Evolutionary conservation across 2,888 invertebrate species (phyloP).

Genomic region (Cheilosia vulpina): DNA sequence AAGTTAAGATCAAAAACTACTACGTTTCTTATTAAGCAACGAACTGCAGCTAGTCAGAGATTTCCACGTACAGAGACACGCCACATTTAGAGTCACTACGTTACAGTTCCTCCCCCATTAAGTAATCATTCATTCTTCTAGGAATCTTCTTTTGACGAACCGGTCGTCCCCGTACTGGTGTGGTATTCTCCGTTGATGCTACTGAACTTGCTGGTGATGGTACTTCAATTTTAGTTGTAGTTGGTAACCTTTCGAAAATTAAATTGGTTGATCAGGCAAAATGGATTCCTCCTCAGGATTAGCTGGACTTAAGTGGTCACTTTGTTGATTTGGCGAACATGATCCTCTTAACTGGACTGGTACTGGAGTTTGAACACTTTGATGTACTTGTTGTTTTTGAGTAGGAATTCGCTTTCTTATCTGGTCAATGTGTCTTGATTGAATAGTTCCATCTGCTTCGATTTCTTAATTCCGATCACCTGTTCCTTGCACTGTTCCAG

Average conservation of each 20-base stretch:
- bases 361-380: neutral
- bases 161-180: neutral
- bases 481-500: neutral
- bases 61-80: no score
- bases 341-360: neutral
- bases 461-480: neutral
- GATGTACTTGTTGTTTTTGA: neutral
- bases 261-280: neutral
- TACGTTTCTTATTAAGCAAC: no score
- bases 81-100: neutral
- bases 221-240: neutral
- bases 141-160: neutral
- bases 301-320: neutral
- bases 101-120: neutral
- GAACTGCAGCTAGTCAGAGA: no score
- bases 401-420: neutral
- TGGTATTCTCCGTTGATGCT: neutral
- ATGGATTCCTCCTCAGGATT: neutral
- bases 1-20: no score
- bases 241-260: neutral
- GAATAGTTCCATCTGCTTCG: neutral
- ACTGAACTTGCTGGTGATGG: neutral
- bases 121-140: neutral
- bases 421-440: slow-evolving; percentile 1
- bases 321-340: neutral